These are phyloP conservation scores for Lichenostomus cassidix DNA, from an alignment of 2,113 vertebrate genomes.

Conservation along the genomic window DNA sequence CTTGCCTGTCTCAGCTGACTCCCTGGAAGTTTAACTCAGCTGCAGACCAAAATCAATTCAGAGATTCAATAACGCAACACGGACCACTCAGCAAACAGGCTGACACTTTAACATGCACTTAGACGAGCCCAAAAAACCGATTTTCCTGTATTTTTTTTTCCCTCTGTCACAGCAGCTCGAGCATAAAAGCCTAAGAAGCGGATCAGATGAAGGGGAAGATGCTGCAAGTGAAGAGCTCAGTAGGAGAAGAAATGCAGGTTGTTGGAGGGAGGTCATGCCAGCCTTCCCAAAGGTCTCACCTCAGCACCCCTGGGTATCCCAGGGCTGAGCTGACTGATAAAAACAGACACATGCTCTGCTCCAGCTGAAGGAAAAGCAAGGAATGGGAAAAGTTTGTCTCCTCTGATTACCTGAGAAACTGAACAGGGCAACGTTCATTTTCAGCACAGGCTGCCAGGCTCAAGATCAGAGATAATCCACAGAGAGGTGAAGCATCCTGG, in stretches of 20 bases:
- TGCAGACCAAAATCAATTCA: background rate
- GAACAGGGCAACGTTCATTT: background rate
- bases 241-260: background rate
- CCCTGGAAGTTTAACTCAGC: background rate
- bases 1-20: background rate
- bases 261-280: background rate
- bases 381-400: background rate
- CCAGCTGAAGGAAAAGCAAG: background rate
- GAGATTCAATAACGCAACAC: background rate
- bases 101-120: background rate
- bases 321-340: background rate
- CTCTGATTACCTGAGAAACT: background rate
- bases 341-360: background rate
- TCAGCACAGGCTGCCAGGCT: background rate
- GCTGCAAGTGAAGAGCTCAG: background rate
- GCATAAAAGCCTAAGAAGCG: background rate
- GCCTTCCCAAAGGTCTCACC: background rate
- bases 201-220: background rate
- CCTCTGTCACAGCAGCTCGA: background rate
- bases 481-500: background rate
- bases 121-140: background rate
- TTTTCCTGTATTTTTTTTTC: background rate
- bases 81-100: background rate
- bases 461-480: background rate
- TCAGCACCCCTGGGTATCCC: rapidly evolving